Evolutionary conservation across 30 jellyfish, hydroid and myxozoan species (phyloP).

Genomic region (Pseudorhiza aurosa): DNA sequence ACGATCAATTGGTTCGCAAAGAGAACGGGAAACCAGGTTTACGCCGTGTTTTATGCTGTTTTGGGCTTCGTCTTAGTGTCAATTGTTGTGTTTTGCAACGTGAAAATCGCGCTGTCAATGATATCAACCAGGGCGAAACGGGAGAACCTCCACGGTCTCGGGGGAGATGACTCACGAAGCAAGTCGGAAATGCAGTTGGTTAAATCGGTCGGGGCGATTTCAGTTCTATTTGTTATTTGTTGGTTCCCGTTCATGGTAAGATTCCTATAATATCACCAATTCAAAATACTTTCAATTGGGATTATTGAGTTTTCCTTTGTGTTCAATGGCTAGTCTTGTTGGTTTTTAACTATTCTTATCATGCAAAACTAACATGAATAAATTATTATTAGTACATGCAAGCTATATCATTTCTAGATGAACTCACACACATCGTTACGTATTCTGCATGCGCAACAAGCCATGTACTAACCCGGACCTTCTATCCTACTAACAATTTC

Average conservation of each 20-base stretch:
- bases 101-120: constrained; percentile 13
- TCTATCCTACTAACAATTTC: too few relatives aligned
- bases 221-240: constrained; percentile 51
- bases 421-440: too few relatives aligned
- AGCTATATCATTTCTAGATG: too few relatives aligned
- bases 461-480: too few relatives aligned
- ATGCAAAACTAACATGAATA: too few relatives aligned
- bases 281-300: too few relatives aligned
- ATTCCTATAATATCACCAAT: too few relatives aligned
- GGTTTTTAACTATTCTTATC: too few relatives aligned
- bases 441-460: too few relatives aligned
- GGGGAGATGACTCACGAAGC: constrained; percentile 12
- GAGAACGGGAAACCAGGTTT: constrained; percentile 34
- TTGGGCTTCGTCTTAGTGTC: constrained; percentile 42
- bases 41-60: constrained; percentile 57
- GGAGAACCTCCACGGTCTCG: constrained; percentile 36
- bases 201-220: constrained; percentile 61
- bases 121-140: constrained; percentile 7
- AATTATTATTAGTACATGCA: too few relatives aligned
- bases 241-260: constrained; percentile 83
- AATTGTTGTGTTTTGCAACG: constrained; percentile 52
- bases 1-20: constrained; percentile 75
- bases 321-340: too few relatives aligned
- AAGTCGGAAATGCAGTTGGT: constrained; percentile 56
- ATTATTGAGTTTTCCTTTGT: too few relatives aligned